phyloP scores from a whole-genome alignment of 2,888 invertebrate species.

The Melinopterus prodromus region DNA sequence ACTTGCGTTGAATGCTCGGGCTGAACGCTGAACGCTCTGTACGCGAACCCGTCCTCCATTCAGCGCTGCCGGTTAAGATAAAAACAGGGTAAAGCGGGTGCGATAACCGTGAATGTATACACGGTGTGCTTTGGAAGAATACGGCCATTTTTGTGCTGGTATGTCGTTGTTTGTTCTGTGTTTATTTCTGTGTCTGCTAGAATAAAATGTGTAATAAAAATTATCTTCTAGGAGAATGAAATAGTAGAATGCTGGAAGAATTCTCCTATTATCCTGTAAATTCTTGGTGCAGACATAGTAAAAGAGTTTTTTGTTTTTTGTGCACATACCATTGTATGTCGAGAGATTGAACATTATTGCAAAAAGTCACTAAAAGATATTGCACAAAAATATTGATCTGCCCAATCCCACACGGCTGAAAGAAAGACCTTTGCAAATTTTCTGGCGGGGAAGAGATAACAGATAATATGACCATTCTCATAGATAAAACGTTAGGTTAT shows the following conservation, averaged over 20 bases:
- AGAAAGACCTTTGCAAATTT: too few species aligned
- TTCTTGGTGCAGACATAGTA: too few species aligned
- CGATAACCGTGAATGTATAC: constrained; percentile 4
- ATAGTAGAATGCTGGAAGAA: not conserved
- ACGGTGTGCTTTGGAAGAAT: not conserved
- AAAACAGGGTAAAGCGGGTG: not conserved
- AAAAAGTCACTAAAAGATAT: too few species aligned
- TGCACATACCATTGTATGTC: too few species aligned
- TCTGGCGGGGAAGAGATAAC: too few species aligned
- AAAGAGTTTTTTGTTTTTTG: too few species aligned
- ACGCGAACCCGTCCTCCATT: not conserved
- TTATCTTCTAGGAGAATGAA: not conserved
- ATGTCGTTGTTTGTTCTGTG: not conserved
- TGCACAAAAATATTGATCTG: too few species aligned
- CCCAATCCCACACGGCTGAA: too few species aligned
- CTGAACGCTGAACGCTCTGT: not conserved
- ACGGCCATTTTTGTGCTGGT: not conserved
- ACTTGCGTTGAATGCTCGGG: not conserved
- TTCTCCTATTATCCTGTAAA: not conserved
- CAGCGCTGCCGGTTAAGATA: not conserved
- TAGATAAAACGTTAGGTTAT: too few species aligned
- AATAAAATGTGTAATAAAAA: not conserved
- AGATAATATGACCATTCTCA: too few species aligned
- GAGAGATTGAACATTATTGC: too few species aligned
- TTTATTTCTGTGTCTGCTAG: not conserved